Base-by-base conservation (phyloP, 2,797 vertebrate species). In the Enteromius thamalakanensis region DNA sequence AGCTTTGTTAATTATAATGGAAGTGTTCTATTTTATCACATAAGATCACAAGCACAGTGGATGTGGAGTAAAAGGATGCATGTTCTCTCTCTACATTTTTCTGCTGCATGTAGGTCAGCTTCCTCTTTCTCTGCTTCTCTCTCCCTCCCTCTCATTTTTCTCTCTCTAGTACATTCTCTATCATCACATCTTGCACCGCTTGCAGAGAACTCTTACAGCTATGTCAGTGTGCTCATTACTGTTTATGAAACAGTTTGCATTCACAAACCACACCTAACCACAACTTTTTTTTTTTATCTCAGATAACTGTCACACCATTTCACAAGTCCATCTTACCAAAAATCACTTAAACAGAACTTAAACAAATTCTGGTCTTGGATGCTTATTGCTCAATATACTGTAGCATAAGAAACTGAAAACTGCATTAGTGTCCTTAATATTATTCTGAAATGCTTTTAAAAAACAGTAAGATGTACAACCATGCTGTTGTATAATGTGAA, bases 151-250 rank as follows among this genome's bases (percentile, higher is more conserved):
- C 90, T 64, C 90, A 90, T 88, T 47, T 53, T 6, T 71, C 14
- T 71, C 23, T 62, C 53, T 76, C n/a, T 68, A 7, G 71, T 68
- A 45, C 37, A 80, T 83, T 88, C 58, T 85, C 81, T 91, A 89
- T 55, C 90, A 91, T 88, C 47, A 65, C 68, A 62, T 55, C 62
- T 80, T 84, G 81, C 76, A 86, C 84, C 88, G 76, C 85, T 19
- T 71, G 76, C 79, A 79, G 12, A 90, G 81, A 90, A 90, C 89
- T 86, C 87, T 64, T 72, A 51, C 47, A 80, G 89, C 92, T 91
- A 91, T 92, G 92, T 90, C 90, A 92, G 87, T 90, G 85, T 90
- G 84, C 87, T 85, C 83, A 85, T 71, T 77, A 53, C 64, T 32
- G 6, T 62, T 60, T 60, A 65, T 51, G 70, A 37, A 53, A 51